Percentiles rank a stretch among this genome's conserved stretches.
phyloP scores from a whole-genome alignment of 2,888 invertebrate genomes.

The Teleiodes luculella region DNA sequence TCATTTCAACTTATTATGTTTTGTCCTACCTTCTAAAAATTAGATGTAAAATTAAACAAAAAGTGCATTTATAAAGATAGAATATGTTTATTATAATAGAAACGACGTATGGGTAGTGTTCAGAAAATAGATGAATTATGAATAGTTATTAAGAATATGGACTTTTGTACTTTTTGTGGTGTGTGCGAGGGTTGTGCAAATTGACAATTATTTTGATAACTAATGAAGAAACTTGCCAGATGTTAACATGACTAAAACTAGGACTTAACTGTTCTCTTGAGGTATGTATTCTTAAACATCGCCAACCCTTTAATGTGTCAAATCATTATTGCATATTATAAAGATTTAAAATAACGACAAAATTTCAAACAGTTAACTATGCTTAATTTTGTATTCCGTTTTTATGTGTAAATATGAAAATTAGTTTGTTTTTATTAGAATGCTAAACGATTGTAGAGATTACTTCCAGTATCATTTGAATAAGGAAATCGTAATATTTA shows the following conservation, averaged over 20 bases:
- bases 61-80: constrained; percentile 77
- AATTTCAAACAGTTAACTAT: constrained; percentile 20
- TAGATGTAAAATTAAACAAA: constrained; percentile 56
- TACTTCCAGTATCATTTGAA: constrained; percentile 31
- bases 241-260: background rate
- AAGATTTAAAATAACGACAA: constrained; percentile 15
- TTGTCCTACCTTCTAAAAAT: constrained; percentile 40
- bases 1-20: constrained; percentile 1
- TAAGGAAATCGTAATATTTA: constrained; percentile 26
- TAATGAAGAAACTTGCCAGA: constrained; percentile 19
- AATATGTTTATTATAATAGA: constrained; percentile 60
- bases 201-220: constrained; percentile 26
- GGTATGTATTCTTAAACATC: constrained; percentile 28
- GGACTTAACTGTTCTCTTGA: constrained; percentile 17
- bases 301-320: constrained; percentile 47
- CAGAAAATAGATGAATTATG: constrained; percentile 58
- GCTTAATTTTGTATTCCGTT: constrained; percentile 33
- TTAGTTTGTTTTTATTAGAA: constrained; percentile 35
- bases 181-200: constrained; percentile 61
- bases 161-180: constrained; percentile 75
- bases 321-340: constrained; percentile 35
- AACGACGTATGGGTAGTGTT: constrained; percentile 64
- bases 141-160: constrained; percentile 55
- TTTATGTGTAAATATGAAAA: constrained; percentile 39
- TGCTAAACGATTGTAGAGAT: constrained; percentile 32